Evolutionary conservation across 2,888 invertebrate genomes (phyloP).

Genomic region (Pollenia griseotomentosa): DNA sequence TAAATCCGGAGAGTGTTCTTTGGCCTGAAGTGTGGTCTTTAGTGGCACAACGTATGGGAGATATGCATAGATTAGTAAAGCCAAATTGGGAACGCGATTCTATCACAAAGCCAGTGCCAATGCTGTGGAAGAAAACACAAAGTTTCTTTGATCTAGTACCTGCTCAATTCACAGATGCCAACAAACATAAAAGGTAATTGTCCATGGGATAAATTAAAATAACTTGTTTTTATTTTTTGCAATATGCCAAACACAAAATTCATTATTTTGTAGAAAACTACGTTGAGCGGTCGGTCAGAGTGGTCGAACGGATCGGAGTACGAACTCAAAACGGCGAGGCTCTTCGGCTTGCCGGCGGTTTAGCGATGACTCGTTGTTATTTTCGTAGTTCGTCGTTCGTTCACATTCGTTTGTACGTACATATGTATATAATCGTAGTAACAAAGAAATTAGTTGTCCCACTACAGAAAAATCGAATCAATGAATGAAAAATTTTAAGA

Average conservation of each 20-base stretch:
- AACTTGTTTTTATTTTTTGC: constrained; percentile 57
- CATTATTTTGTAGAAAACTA: constrained; percentile 76
- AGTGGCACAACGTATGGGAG: constrained; percentile 93
- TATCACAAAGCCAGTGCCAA: constrained; percentile 85
- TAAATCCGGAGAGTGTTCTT: constrained; percentile 88
- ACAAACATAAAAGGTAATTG: constrained; percentile 89
- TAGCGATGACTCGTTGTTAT: constrained; percentile 58
- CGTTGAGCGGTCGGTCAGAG: constrained; percentile 64
- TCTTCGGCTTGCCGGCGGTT: constrained; percentile 58
- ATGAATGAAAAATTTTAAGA: constrained; percentile 51
- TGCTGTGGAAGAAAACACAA: constrained; percentile 91
- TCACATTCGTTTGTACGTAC: constrained; percentile 55
- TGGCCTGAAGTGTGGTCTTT: constrained; percentile 88
- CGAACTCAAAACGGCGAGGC: constrained; percentile 57
- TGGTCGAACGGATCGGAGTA: constrained; percentile 72
- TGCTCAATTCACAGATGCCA: constrained; percentile 87
- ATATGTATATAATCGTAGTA: constrained; percentile 12
- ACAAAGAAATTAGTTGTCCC: constrained; percentile 48
- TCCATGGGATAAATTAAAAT: constrained; percentile 28
- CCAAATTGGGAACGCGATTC: constrained; percentile 72
- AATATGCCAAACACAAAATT: constrained; percentile 72
- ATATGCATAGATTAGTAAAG: constrained; percentile 89
- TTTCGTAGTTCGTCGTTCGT: constrained; percentile 65
- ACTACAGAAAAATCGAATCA: constrained; percentile 44
- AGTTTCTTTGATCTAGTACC: constrained; percentile 91